phyloP scores from a whole-genome alignment of 2,888 invertebrate genomes.

The Caenorhabditis parvicauda region DNA sequence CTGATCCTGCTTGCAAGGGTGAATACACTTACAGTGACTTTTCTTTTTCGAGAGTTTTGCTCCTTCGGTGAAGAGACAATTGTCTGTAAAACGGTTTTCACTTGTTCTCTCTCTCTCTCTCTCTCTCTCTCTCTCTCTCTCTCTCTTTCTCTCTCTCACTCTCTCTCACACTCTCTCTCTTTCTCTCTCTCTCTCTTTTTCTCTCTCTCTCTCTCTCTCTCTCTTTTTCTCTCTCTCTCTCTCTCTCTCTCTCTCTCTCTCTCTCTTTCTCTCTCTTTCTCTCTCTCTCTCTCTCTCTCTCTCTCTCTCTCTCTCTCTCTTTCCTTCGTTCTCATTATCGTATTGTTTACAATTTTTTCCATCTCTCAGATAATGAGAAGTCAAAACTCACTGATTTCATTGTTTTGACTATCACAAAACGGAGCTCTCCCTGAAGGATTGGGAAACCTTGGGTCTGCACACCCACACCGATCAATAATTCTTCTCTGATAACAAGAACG shows the following conservation, averaged over 20 bases:
- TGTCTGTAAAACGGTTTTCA: constrained; percentile 27
- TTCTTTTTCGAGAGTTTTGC: constrained; percentile 20
- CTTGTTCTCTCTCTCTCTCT: too few relatives aligned
- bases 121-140: too few relatives aligned
- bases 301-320: too few relatives aligned
- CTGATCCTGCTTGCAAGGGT: constrained; percentile 53
- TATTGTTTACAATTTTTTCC: background rate
- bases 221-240: too few relatives aligned
- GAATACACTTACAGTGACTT: constrained; percentile 29
- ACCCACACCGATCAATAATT: constrained; percentile 52
- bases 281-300: too few relatives aligned
- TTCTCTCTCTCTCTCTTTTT: too few relatives aligned
- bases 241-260: too few relatives aligned
- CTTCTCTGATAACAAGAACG: constrained; percentile 57
- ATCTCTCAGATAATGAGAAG: background rate
- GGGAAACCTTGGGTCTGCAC: constrained; percentile 60
- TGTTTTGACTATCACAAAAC: constrained; percentile 29
- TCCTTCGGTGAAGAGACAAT: constrained; percentile 43
- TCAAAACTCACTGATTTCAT: constrained; percentile 16
- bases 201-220: too few relatives aligned
- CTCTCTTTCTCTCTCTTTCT: too few relatives aligned
- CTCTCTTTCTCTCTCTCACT: too few relatives aligned
- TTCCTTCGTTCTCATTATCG: too few relatives aligned
- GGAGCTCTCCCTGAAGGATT: constrained; percentile 17
- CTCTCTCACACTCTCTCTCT: too few relatives aligned